A percentile compares a stretch with the other conserved stretches of the same genome.
phyloP scores from a whole-genome alignment of 2,888 invertebrate species.

The Ornithoptera alexandrae region DNA sequence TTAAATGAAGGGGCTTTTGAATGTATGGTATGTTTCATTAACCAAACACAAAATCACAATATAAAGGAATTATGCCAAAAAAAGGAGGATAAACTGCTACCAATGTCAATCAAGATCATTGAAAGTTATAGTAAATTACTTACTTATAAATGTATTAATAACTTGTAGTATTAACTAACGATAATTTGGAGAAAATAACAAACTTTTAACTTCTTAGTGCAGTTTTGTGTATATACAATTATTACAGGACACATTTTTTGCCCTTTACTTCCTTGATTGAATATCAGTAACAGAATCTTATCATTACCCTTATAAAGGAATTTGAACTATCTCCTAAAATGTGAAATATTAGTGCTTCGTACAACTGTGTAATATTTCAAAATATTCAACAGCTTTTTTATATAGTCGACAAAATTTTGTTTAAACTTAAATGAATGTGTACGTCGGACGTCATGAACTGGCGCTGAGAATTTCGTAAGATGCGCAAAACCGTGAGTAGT shows the following conservation, averaged over 20 bases:
- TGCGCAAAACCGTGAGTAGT: constrained; percentile 21
- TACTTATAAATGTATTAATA: no score
- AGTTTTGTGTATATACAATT: no score
- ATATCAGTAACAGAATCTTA: background rate
- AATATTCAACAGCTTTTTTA: constrained; percentile 7
- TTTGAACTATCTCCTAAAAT: background rate
- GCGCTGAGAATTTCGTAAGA: constrained; percentile 18
- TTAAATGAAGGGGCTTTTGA: constrained; percentile 14
- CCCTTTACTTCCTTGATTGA: no score
- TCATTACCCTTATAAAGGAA: background rate
- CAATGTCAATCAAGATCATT: no score
- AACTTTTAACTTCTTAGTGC: no score
- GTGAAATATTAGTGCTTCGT: background rate
- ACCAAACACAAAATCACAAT: constrained; percentile 14
- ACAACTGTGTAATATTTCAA: background rate
- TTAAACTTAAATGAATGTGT: constrained; percentile 20
- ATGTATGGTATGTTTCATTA: constrained; percentile 18
- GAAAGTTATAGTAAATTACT: no score
- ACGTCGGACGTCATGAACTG: constrained; percentile 16
- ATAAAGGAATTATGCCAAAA: background rate
- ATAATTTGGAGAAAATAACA: no score
- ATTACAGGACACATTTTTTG: no score
- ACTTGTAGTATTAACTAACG: no score
- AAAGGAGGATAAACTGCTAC: no score
- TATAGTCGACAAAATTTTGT: constrained; percentile 17